Evolutionary conservation across 2,113 vertebrate species (phyloP).

Genomic region (Pygoscelis antarcticus): DNA sequence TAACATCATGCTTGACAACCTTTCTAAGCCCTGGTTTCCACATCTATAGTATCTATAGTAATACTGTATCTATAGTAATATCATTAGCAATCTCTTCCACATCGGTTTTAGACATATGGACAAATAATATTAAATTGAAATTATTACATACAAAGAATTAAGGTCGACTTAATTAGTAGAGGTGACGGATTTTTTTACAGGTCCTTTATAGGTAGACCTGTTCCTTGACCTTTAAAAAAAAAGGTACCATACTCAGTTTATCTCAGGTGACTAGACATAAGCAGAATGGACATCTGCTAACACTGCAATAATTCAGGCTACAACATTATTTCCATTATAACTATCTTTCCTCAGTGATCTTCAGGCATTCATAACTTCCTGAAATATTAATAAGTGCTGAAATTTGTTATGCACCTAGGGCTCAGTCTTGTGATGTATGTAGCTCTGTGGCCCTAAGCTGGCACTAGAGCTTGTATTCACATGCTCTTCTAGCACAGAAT

Average conservation of each 20-base stretch:
- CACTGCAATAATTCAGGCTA: not conserved
- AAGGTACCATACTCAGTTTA: not conserved
- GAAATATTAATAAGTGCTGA: slow-evolving; percentile 28
- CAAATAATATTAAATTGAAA: not conserved
- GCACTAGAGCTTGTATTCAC: not conserved
- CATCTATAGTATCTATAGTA: not conserved
- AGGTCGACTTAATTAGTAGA: not conserved
- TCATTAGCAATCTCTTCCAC: not conserved
- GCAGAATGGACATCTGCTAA: not conserved
- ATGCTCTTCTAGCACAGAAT: not conserved
- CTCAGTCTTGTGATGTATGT: not conserved
- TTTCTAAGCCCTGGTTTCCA: not conserved
- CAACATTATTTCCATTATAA: not conserved
- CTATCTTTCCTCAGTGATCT: not conserved
- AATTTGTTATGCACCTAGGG: not conserved
- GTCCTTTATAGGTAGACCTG: not conserved
- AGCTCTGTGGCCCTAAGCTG: not conserved
- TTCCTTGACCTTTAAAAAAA: not conserved
- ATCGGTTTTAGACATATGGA: not conserved
- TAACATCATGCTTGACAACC: not conserved
- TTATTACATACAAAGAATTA: not conserved
- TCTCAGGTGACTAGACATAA: not conserved
- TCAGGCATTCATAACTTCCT: slow-evolving; percentile 8
- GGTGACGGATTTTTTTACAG: not conserved
- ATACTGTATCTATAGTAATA: not conserved